Evolutionary conservation across 2,888 invertebrate species (phyloP).

Genomic region (Gortyna flavago): DNA sequence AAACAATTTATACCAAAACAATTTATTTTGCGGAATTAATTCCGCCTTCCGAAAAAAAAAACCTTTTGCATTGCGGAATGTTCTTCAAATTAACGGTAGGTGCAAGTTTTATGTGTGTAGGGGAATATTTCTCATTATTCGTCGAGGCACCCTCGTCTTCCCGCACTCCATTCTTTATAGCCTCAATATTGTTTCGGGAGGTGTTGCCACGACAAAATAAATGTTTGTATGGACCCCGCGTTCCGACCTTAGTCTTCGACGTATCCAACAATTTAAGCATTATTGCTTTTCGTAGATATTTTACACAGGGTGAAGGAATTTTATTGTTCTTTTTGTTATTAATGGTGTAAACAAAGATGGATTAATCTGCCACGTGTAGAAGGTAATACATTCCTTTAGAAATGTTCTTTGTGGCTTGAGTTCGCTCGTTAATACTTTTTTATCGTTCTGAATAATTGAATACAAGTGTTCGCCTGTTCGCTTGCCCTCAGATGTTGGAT

Average conservation of each 20-base stretch:
- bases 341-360: constrained; percentile 69
- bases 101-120: constrained; percentile 74
- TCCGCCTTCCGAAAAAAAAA: constrained; percentile 15
- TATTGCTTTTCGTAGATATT: constrained; percentile 81
- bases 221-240: constrained; percentile 79
- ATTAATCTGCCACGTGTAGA: constrained; percentile 50
- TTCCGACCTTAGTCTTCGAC: constrained; percentile 66
- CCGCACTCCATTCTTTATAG: constrained; percentile 79
- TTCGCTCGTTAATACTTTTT: constrained; percentile 51
- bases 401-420: constrained; percentile 34
- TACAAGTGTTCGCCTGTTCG: constrained; percentile 44
- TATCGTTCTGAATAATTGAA: constrained; percentile 56
- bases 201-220: constrained; percentile 79
- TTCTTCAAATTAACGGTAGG: constrained; percentile 72
- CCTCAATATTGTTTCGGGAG: constrained; percentile 83
- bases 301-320: constrained; percentile 71
- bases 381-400: constrained; percentile 17
- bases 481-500: constrained; percentile 46
- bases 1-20: constrained; percentile 40
- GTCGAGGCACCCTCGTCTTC: constrained; percentile 74
- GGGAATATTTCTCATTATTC: constrained; percentile 83
- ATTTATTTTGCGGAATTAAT: constrained; percentile 47
- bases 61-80: constrained; percentile 52
- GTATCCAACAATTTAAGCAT: constrained; percentile 75
- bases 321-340: constrained; percentile 76